Conservation (phyloP, 2,113 vertebrate species). For the Rhinoptilus africanus region DNA sequence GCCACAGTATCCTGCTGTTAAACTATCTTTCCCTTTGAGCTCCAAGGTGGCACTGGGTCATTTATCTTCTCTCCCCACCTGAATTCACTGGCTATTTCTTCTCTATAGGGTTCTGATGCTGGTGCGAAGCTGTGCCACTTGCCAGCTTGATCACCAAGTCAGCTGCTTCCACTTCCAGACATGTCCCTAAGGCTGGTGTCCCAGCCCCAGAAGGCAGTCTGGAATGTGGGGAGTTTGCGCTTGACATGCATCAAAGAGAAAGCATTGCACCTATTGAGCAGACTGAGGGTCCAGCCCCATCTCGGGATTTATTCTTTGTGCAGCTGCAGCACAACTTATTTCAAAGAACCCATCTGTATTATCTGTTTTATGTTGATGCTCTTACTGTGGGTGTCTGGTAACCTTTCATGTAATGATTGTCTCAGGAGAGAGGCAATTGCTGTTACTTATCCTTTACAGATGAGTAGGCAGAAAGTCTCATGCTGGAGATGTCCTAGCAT, state of each 20-base stretch:
- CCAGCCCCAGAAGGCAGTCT: background rate
- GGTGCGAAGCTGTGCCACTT: background rate
- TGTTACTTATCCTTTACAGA: background rate
- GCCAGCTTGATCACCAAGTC: background rate
- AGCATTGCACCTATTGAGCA: background rate
- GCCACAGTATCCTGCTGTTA: background rate
- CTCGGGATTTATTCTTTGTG: background rate
- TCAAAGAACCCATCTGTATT: background rate
- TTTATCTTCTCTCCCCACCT: background rate
- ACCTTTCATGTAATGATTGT: background rate
- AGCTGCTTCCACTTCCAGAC: background rate
- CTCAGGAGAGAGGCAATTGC: background rate
- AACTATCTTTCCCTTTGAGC: background rate
- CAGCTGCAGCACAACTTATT: background rate
- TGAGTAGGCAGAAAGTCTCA: background rate
- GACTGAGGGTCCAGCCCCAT: background rate
- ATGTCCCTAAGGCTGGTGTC: background rate
- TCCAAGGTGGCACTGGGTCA: background rate
- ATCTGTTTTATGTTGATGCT: background rate
- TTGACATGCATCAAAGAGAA: background rate
- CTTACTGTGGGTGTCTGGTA: background rate
- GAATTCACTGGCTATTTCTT: background rate
- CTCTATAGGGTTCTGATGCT: background rate
- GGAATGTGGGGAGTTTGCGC: accelerated
- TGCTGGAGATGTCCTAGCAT: background rate